Base-by-base conservation (phyloP, 2,113 vertebrate genomes). In the Hippocampus zosterae region DNA sequence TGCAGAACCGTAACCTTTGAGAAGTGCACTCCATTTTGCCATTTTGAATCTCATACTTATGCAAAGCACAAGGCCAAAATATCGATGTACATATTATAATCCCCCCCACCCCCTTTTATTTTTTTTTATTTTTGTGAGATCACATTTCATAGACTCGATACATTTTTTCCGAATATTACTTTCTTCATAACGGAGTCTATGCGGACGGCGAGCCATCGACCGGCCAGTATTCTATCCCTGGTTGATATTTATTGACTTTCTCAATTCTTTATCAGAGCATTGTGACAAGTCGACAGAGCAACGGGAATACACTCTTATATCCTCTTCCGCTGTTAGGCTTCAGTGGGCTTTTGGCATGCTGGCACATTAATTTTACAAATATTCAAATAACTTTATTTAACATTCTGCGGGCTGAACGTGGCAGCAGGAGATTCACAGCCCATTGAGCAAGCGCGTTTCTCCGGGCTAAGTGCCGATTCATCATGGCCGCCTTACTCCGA, bases 351-450 rank as follows among this genome's bases (percentile, higher is more conserved):
- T 83, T 86, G 88, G 90, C 89, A 88, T 46, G 27, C 77, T 69
- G 74, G 77, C 79, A 87, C 86, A 91, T 92, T 91, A 91, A 91
- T 91, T 89, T 91, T 91, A 91, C 87, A 92, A 87, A 92, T 91
- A 92, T 92, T 92, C 90, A 92, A 91, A 91, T 92, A 92, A 91
- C 86, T 90, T 91, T 92, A 91, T 92, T 92, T 91, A 91, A 91
- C 87, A 92, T 91, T 88, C 90, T 83, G 84, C 78, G 48, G 79
- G 84, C 80, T 83, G 87, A 86, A 85, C 80, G 83, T 75, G 83
- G 80, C 81, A 86, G 86, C 80, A 75, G 88, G 89, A 89, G 83
- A 89, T 89, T 89, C 88, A 90, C 87, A 88, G 88, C 81, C 86
- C 85, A 91, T 89, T 91, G 85, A 90, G 84, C 88, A 89, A 89